Evolutionary conservation across 2,888 invertebrate species (phyloP).

Genomic region (Heliconius ethilla): DNA sequence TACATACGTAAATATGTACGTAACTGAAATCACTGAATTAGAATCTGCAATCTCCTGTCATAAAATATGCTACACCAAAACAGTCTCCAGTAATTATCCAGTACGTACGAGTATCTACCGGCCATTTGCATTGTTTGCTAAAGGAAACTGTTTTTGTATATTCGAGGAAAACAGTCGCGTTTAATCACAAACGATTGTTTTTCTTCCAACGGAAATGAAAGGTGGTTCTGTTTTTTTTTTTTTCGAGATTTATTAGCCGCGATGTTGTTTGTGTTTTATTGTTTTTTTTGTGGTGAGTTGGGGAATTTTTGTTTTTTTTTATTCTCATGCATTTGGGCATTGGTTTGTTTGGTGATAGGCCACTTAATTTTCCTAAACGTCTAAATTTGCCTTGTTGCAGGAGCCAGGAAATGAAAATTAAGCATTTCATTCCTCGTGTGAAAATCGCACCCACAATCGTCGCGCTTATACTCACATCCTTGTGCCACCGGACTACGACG

Average conservation of each 20-base stretch:
- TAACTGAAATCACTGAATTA: background rate
- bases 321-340: too few relatives aligned
- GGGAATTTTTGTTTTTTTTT: background rate
- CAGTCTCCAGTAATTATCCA: slow-evolving; percentile 6
- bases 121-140: slow-evolving; percentile 17
- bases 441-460: too few relatives aligned
- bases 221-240: slow-evolving; percentile 16
- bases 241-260: slow-evolving; percentile 26
- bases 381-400: too few relatives aligned
- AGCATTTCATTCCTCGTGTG: too few relatives aligned
- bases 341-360: too few relatives aligned
- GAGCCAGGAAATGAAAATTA: too few relatives aligned
- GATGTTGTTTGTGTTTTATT: slow-evolving; percentile 8
- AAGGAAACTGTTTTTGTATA: slow-evolving; percentile 19
- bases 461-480: too few relatives aligned
- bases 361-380: too few relatives aligned
- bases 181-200: slow-evolving; percentile 35
- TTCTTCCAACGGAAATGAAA: slow-evolving; percentile 36
- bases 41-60: background rate
- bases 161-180: slow-evolving; percentile 29
- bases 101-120: background rate
- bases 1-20: too few relatives aligned
- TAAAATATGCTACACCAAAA: background rate
- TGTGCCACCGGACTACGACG: too few relatives aligned
- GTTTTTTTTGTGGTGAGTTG: background rate